Evolutionary conservation across 2,113 vertebrate genomes (phyloP), one percentile per base, ranked within the genome.

Genomic region (Mobula hypostoma): DNA sequence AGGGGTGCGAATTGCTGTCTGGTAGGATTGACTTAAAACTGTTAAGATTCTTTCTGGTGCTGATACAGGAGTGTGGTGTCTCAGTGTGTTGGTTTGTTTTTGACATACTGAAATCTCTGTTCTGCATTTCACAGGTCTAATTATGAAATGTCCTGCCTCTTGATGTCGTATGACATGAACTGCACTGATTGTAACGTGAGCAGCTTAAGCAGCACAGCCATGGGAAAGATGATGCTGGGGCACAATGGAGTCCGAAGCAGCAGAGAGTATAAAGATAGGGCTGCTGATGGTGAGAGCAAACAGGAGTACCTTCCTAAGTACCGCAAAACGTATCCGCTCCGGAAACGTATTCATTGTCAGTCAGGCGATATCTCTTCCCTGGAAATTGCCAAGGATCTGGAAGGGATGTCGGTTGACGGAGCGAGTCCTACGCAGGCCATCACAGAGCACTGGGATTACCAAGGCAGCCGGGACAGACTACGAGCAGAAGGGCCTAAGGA

Each of bases 361-460:
- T 95, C 96, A 36, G 95, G 95, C 48, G 96, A 96, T 12, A 94
- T 96, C 0, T 95, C 97, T 95, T 97, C 96, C 96, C 70, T 95
- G 96, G 0, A 96, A 96, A 94, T 97, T 95, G 95, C 97, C 97
- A 94, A 98, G 97, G 95, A 97, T 98, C 95, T 99, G 98, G 94
- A 97, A 98, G 40, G 98, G 98, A 94, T 95, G 98, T 68, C 97
- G 98, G 94, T 99, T 98, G 40, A 93, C 74, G 70, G 36, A 56
- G 68, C 36, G 19, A 93, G 91, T 40, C 24, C 68, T 17, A 24
- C 32, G 3, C 91, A 93, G 40, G 29, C 14, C 66, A 72, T 76
- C 12, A 98, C 99, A 94, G 97, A 96, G 85, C 74, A 36, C 27
- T 78, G 94, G 77, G 76, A 58, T 68, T 94, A 56, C 8, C 40